Evolutionary conservation across 2,797 vertebrate genomes (phyloP).

Genomic region (Oreortyx pictus): DNA sequence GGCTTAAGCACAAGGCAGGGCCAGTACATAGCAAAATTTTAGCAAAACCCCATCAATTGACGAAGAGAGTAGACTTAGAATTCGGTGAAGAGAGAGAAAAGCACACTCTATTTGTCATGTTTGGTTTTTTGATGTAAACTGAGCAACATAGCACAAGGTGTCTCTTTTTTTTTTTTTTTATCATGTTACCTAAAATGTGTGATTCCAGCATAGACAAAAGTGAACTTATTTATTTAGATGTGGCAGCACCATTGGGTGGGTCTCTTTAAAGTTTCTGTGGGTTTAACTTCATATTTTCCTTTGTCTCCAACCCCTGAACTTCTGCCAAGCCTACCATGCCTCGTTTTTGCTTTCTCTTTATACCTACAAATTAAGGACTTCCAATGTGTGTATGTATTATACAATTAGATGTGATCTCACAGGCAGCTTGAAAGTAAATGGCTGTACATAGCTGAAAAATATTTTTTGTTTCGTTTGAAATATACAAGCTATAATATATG

Average conservation of each 20-base stretch:
- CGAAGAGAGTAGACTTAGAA: not conserved
- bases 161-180: not conserved
- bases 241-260: slow-evolving; percentile 74
- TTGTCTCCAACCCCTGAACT: slow-evolving; percentile 54
- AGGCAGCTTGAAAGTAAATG: slow-evolving; percentile 12
- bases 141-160: not conserved
- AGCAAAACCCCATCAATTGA: not conserved
- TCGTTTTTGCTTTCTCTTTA: slow-evolving; percentile 49
- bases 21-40: too few species aligned
- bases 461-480: not conserved
- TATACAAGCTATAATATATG: not conserved
- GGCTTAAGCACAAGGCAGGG: too few species aligned
- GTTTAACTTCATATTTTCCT: slow-evolving; percentile 78
- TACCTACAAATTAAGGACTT: slow-evolving; percentile 76
- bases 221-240: slow-evolving; percentile 74
- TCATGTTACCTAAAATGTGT: slow-evolving; percentile 29
- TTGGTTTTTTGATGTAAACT: not conserved
- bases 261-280: slow-evolving; percentile 78
- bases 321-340: slow-evolving; percentile 72
- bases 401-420: slow-evolving; percentile 29
- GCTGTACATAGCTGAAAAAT: not conserved
- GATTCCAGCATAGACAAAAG: slow-evolving; percentile 46
- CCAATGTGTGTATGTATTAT: not conserved
- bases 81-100: not conserved
- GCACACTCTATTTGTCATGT: not conserved